Base-by-base conservation (phyloP, 1,140 invertebrate species). In the Aphidius gifuensis region DNA sequence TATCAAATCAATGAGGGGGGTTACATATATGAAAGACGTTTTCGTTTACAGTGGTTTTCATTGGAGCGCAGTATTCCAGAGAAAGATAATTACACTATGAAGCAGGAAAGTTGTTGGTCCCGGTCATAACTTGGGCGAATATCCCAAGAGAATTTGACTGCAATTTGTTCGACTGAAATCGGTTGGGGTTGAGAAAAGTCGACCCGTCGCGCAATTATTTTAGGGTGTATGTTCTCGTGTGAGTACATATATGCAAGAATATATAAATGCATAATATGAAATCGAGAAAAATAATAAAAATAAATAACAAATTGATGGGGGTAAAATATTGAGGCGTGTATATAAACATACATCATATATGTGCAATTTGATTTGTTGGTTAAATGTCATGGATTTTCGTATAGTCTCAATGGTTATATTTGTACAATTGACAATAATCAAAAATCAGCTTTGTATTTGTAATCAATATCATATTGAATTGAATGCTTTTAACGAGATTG, bases 91-190 rank as follows among this genome's bases (percentile, higher is more conserved):
- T 75, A 74, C 69, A 62, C 58, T 67, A 32, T 32, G 62, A 65
- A 76, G 71, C 74, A 73, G 68, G 70, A 70, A 78, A 77, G 72
- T 76, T 71, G 71, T 69, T 68, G 71, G 69, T 60, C 64, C 69
- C 68, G 74, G 74, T 74, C 75, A 76, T 76, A 77, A 74, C 72
- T 74, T 74, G 62, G 73, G 23, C 23, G 51, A 57, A 74, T 72
- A 71, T 74, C 76, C 75, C 46, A 49, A 70, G 69, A 71, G 57
- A 50, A 42, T 45, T 43, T 59, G 66, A 61, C 64, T 69, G 74
- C 74, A 75, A 78, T 76, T 77, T 76, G 74, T 76, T 73, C 39
- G 65, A 69, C 64, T 16, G 53, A 61, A 60, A 58, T 59, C 58
- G 64, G 42, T 39, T 44, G 49, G 42, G 60, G 55, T 8, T 11